Evolutionary conservation across 2,113 vertebrate species (phyloP), one percentile per base, ranked within the genome.

Genomic region (Lampris megalopsis): DNA sequence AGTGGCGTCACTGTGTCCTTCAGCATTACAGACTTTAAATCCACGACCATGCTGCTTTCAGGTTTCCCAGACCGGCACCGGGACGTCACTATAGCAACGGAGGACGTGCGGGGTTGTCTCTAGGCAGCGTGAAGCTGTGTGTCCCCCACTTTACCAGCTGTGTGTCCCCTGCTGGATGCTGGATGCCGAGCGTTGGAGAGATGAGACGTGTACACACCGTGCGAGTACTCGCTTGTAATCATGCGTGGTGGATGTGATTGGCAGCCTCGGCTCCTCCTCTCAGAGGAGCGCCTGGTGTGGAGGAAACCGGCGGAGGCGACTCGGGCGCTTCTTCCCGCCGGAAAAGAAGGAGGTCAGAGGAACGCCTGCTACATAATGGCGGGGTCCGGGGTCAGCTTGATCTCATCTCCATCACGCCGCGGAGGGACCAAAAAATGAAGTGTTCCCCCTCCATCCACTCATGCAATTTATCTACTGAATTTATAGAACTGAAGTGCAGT

Each of bases 321-420:
- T 36, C 6, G 70, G 82, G 76, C 73, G 58, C 71, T 74, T 79
- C 74, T 13, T 64, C 82, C 83, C 77, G 68, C 77, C 63, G 5
- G 81, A 75, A 85, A 89, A 92, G 73, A 89, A 92, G 73, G n/a
- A 85, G 89, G 86, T 91, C 88, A 90, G 68, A 72, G 74, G 84
- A 82, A 85, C 84, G 76, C 86, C 75, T 63, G 69, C 71, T 49
- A 42, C 56, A 41, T 57, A 65, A 71, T 57, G 77, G 47, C 73
- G 49, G 68, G 75, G 63, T 80, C 68, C 53, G 52, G 68, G 83
- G 84, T 89, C 83, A 85, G 74, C 75, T 82, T 71, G 86, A 88
- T 88, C 86, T 88, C 73, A 80, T 91, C 86, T 80, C 86, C 52
- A 86, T 88, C 79, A 89, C 73, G 85, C 82, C 88, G 80, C 35